Evolutionary conservation across 2,797 vertebrate species (phyloP), one percentile per base, ranked within the genome.

Genomic region (Acrossocheilus fasciatus): DNA sequence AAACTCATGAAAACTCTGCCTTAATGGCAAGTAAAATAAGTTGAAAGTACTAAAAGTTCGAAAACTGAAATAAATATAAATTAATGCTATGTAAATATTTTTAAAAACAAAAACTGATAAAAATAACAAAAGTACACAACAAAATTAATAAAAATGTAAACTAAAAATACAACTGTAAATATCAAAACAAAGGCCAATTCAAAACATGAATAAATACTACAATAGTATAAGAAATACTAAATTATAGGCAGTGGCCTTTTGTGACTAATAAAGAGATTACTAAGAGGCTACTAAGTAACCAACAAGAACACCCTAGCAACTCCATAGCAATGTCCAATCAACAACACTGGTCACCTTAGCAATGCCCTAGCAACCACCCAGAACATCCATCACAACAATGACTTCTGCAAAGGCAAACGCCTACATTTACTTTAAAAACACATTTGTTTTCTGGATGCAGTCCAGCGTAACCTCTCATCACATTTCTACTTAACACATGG

Each of bases 391-490:
- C n/a, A 30, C 12, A 64, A 64, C 12, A 64, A 62, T 5, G 59
- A 64, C 12, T 64, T 64, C 26, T 39, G 66, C 7, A 69, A 69
- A 36, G 66, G 6, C 30, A 69, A 69, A 30, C 59, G 14, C 59
- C n/a, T 26, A 4, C n/a, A 62, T 62, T 62, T 30, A 15, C n/a
- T 64, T 64, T 64, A 30, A 64, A 64, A 64, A 64, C 30, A 69
- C 50, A 36, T 54, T 54, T 39, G 50, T 77, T 77, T 39, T n/a
- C 75, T 57, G 75, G 1, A 77, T 57, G 34, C 75, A 77, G 4
- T 57, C 52, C 15, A 75, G 73, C 45, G 2, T 6, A 75, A 34
- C 9, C 50, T 57, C 20, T 23, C 8, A 4, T 57, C 7, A 6
- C 34, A 11, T 34, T 57, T 59, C 39, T 34, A 26, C 54, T 62